Base-by-base conservation (phyloP, 2,113 vertebrate species). In the Entelurus aequoreus region DNA sequence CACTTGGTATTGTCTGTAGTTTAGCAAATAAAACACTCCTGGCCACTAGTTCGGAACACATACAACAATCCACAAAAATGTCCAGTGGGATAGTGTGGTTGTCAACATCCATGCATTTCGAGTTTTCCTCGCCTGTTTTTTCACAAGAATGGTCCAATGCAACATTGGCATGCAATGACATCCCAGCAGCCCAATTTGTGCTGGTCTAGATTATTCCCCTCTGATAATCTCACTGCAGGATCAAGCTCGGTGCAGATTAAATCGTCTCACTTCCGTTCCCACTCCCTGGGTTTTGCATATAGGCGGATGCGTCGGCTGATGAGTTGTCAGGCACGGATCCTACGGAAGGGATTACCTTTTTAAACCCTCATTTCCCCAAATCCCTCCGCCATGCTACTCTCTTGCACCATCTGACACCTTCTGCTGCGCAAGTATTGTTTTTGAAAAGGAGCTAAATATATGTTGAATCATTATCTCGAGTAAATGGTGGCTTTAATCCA, bases 151-250 rank as follows among this genome's bases (percentile, higher is more conserved):
- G 6, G 10, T 1, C 40, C 40, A 42, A 42, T 42, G 40, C 5
- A 46, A 42, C 40, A 8, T 42, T 42, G n/a, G 48, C 48, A 11
- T 46, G 11, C 42, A 46, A 46, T 46, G 10, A 9, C 10, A 46
- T 46, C 42, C n/a, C 36, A 44, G 40, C 38, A 46, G 42, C 40
- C n/a, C 11, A 57, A 44, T 57, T 44, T 60, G 50, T 61, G 68
- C 54, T 21, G 21, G 60, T 64, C 68, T 74, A 75, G 86, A 88
- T 91, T 89, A 89, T 83, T 76, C 58, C 52, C 66, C 61, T 21
- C 55, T 77, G 71, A 85, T 90, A 88, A 89, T 91, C 85, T 79
- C 62, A 68, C 51, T 75, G 61, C 53, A 69, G 72, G 70, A 52
- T 67, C 76, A 79, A 65, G 70, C 70, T 62, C 71, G 68, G 69